These are phyloP conservation scores for Anadara kagoshimensis DNA, from an alignment of 1,140 invertebrate genomes.

Conservation along the genomic window DNA sequence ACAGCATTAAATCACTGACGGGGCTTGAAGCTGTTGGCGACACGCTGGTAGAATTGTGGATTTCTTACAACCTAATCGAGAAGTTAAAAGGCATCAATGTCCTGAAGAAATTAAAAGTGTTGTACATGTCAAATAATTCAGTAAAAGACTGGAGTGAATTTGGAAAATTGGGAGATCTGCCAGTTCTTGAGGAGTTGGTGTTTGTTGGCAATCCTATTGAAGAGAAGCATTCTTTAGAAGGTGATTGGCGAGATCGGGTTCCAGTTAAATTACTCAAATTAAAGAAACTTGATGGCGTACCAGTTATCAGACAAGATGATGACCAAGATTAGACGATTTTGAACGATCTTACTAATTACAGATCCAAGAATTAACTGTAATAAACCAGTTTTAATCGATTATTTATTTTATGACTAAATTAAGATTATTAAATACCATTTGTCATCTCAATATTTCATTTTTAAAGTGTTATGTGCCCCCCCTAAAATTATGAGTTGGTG, in stretches of 20 bases:
- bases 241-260: conserved; percentile 79
- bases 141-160: conserved; percentile 91
- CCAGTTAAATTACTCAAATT: conserved; percentile 84
- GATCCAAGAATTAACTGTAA: too few species aligned
- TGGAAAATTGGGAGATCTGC: conserved; percentile 79
- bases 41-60: conserved; percentile 90
- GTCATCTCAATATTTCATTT: too few species aligned
- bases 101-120: conserved; percentile 82
- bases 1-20: conserved; percentile 90
- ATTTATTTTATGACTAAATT: not conserved
- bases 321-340: too few species aligned
- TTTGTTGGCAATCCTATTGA: conserved; percentile 83
- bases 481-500: too few species aligned
- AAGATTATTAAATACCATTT: not conserved
- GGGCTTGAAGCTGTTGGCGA: conserved; percentile 84
- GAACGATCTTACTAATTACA: too few species aligned
- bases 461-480: too few species aligned
- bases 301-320: not conserved
- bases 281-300: conserved; percentile 86
- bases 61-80: conserved; percentile 91
- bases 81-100: conserved; percentile 87
- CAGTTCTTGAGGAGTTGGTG: conserved; percentile 74
- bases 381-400: too few species aligned
- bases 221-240: conserved; percentile 81
- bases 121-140: conserved; percentile 81